A percentile compares a stretch with the other conserved stretches of the same genome.
Conservation (phyloP, 2,888 invertebrate species). For the Drosophila nr. perissopoda region DNA sequence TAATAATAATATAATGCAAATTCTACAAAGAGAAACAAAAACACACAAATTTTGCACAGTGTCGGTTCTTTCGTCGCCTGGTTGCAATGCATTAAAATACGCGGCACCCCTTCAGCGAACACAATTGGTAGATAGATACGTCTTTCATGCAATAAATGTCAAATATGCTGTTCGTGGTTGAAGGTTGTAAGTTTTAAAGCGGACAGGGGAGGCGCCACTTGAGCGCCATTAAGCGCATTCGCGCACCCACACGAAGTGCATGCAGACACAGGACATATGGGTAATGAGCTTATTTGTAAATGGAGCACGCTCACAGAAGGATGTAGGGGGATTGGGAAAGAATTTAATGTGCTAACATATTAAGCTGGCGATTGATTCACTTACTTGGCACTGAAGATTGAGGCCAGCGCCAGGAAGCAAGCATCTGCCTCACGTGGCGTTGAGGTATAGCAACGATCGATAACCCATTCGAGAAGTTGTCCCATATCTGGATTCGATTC, state of each 20-base stretch:
- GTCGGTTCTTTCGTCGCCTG: background rate
- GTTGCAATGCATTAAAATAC: constrained; percentile 20
- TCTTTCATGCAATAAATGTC: constrained; percentile 1
- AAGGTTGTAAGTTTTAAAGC: constrained; percentile 50
- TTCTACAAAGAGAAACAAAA: background rate
- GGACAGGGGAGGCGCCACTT: constrained; percentile 60
- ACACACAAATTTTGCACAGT: background rate
- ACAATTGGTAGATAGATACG: constrained; percentile 12
- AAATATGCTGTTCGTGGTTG: constrained; percentile 15
- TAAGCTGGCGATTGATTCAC: constrained; percentile 47
- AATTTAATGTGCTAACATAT: constrained; percentile 54
- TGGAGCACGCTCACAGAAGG: constrained; percentile 30
- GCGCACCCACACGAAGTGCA: constrained; percentile 1
- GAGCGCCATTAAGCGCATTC: constrained; percentile 26
- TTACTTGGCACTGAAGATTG: constrained; percentile 97
- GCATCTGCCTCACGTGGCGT: constrained; percentile 96
- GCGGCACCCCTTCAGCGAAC: constrained; percentile 7
- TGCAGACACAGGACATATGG: constrained; percentile 13
- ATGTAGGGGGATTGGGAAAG: background rate
- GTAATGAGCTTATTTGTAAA: constrained; percentile 50
- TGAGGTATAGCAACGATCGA: constrained; percentile 98
- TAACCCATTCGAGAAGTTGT: constrained; percentile 97
- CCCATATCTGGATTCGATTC: constrained; percentile 98
- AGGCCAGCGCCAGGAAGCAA: constrained; percentile 97
- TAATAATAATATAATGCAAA: background rate